Evolutionary conservation across 2,797 vertebrate genomes (phyloP).

Genomic region (Karalla daura): DNA sequence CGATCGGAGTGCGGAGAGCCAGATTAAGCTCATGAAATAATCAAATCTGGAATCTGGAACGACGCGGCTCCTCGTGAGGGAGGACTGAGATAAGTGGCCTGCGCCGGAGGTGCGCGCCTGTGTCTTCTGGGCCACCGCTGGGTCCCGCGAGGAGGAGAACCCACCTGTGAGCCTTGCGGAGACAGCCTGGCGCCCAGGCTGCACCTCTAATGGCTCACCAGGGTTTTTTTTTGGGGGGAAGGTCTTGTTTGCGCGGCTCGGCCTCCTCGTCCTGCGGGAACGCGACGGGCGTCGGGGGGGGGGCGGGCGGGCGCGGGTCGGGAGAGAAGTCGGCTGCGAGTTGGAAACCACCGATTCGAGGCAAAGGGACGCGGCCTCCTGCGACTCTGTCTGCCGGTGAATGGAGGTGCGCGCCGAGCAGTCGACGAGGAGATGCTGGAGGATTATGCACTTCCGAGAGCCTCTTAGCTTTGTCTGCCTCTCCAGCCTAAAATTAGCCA

Average conservation of each 20-base stretch:
- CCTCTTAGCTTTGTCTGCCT: background rate
- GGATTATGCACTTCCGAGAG: background rate
- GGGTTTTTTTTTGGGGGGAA: constrained; percentile 43
- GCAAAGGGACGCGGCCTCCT: background rate
- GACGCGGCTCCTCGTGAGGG: too few species aligned
- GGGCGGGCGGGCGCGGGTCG: background rate
- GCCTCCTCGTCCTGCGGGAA: constrained; percentile 38
- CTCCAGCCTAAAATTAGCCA: too few species aligned
- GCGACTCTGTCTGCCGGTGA: constrained; percentile 9
- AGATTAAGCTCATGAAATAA: background rate
- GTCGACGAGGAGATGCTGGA: background rate
- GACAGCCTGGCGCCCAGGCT: constrained; percentile 15
- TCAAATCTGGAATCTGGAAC: too few species aligned
- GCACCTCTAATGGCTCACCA: constrained; percentile 49
- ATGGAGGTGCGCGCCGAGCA: background rate
- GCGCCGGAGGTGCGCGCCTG: constrained; percentile 7
- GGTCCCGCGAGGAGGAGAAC: constrained; percentile 10
- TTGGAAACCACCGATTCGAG: constrained; percentile 14
- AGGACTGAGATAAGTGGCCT: too few species aligned
- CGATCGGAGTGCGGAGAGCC: background rate
- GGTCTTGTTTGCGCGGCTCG: constrained; percentile 63
- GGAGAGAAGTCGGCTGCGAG: background rate
- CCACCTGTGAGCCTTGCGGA: constrained; percentile 28
- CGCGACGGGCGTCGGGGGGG: constrained; percentile 17
- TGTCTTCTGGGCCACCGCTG: constrained; percentile 25